Evolutionary conservation across 1,140 invertebrate genomes (phyloP), one percentile per base, ranked within the genome.

Genomic region (Pygmarrhopalites habei): DNA sequence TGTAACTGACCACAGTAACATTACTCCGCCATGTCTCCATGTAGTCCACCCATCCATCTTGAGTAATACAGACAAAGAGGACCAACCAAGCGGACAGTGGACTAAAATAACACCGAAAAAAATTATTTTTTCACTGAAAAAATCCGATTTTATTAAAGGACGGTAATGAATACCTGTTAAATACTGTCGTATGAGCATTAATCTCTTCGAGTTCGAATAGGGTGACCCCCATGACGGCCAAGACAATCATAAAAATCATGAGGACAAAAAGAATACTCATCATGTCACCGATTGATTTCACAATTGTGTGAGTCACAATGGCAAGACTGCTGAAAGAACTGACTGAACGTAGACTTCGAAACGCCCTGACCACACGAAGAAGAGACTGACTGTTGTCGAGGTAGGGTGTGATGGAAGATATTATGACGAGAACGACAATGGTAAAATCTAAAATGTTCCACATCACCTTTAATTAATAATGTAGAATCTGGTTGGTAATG

Each of bases 361-460:
- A 72, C 23, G 72, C 72, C 44, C 72, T 26, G 1, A 73, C 44
- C 1, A 73, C 72, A 21, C 72, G 58, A 5, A 73, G 64, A 19
- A 72, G 41, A 4, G 64, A 60, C 21, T 52, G 32, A 17, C 61
- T 55, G 30, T 59, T 70, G 26, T 52, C 57, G 1, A 52, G 7
- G 21, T 51, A 19, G 14, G 60, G 60, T 15, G 60, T 39, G 14
- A 63, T 43, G 0, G 67, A 66, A 15, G 73, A 51, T 0, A 72
- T 29, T 17, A 72, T 30, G 17, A 68, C 63, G 1, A 62, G 35
- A 17, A 72, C 55, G 19, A 74, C 66, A 39, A 73, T 62, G 1
- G 43, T 1, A 51, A 73, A 72, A 60, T 74, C 73, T 17, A 74
- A 29, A 26, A 74, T 65, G 47, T 74, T 74, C 73, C 73, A 74